Evolutionary conservation across 2,888 invertebrate species (phyloP).

Genomic region (Conchocele bisecta): DNA sequence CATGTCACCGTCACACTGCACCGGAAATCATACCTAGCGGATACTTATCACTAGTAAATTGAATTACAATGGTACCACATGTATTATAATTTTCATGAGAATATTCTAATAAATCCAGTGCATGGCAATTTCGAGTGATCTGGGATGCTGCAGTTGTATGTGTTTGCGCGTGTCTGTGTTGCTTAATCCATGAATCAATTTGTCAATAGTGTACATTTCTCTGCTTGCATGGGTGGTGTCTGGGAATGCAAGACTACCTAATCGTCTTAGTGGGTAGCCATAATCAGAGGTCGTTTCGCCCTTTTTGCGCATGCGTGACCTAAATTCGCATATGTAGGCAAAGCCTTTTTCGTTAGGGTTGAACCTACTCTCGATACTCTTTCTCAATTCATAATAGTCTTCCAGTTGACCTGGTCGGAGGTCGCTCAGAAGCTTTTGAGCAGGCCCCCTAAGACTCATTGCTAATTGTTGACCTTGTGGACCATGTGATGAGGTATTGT

Average conservation of each 20-base stretch:
- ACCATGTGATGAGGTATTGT: background rate
- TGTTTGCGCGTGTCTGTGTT: constrained; percentile 4
- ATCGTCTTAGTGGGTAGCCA: constrained; percentile 8
- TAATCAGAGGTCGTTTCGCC: constrained; percentile 11
- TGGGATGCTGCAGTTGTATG: constrained; percentile 5
- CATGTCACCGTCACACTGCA: no score
- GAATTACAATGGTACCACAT: no score
- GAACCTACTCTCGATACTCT: background rate
- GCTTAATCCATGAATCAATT: constrained; percentile 1
- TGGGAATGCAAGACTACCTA: constrained; percentile 8
- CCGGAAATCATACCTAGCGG: no score
- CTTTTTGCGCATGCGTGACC: background rate
- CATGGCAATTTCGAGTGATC: no score
- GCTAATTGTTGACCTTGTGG: constrained; percentile 5
- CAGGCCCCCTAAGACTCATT: constrained; percentile 15
- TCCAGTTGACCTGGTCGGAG: background rate
- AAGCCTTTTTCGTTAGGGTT: constrained; percentile 10
- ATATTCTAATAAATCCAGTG: no score
- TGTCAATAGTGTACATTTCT: constrained; percentile 8
- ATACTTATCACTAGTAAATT: no score
- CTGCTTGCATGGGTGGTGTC: background rate
- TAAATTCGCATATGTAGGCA: constrained; percentile 16
- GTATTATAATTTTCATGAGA: no score
- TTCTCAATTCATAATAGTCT: constrained; percentile 6
- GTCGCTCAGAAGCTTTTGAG: constrained; percentile 20